These are phyloP conservation scores for Acestrorhynchus altus DNA, from an alignment of 2,797 vertebrate species.

Conservation along the genomic window DNA sequence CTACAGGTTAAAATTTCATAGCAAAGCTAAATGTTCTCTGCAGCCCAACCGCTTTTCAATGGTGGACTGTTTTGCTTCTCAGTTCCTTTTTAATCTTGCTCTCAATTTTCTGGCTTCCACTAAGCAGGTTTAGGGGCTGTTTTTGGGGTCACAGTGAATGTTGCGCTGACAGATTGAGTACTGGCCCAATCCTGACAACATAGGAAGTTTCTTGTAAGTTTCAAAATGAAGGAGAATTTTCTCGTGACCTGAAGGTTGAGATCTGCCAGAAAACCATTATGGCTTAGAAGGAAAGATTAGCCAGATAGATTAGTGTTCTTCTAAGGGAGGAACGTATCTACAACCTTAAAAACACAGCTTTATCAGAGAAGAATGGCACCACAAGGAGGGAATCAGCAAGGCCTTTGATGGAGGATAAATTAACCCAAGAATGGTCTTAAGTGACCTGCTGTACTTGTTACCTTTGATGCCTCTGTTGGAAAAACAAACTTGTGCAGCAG, in stretches of 20 bases:
- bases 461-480: neutral
- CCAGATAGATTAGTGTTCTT: conserved; percentile 11
- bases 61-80: conserved; percentile 10
- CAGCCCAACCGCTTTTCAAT: neutral
- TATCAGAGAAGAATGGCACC: neutral
- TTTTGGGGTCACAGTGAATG: conserved; percentile 16
- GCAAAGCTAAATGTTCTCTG: neutral
- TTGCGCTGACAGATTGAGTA: conserved; percentile 16
- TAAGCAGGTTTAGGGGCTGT: neutral
- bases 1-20: neutral
- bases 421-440: neutral
- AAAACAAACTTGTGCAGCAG: neutral
- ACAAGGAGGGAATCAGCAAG: neutral
- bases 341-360: neutral
- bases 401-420: neutral
- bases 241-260: conserved; percentile 6
- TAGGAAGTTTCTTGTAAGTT: neutral
- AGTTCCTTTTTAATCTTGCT: conserved; percentile 32
- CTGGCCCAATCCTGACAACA: conserved; percentile 13
- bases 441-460: neutral
- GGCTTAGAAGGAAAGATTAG: conserved; percentile 1
- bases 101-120: conserved; percentile 18
- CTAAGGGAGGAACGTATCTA: neutral
- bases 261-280: conserved; percentile 10
- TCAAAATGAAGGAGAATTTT: neutral